A percentile compares a stretch with the other conserved stretches of the same genome.
These are phyloP conservation scores for Drosophila phalerata DNA, from an alignment of 2,888 invertebrate species.

Conservation along the genomic window DNA sequence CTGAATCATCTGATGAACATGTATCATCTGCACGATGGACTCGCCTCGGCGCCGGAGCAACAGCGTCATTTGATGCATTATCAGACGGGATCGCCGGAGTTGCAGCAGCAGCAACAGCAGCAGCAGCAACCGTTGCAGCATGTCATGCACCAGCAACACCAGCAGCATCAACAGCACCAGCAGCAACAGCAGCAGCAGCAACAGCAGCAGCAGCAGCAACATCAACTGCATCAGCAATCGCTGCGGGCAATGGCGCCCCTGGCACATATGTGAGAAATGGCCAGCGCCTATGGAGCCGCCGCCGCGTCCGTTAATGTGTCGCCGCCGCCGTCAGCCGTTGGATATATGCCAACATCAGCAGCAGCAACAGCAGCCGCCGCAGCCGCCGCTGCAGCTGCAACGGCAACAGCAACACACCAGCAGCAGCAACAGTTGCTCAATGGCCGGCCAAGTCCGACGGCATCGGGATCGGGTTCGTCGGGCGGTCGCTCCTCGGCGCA, in stretches of 20 bases:
- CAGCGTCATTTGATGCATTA: slow-evolving; percentile 86
- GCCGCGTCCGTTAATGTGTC: slow-evolving; percentile 50
- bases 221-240: slow-evolving; percentile 85
- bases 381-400: slow-evolving; percentile 14
- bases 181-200: slow-evolving; percentile 68
- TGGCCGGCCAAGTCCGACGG: slow-evolving; percentile 83
- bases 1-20: slow-evolving; percentile 89
- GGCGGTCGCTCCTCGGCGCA: slow-evolving; percentile 83
- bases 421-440: slow-evolving; percentile 70
- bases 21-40: slow-evolving; percentile 89
- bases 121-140: slow-evolving; percentile 53
- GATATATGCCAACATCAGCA: slow-evolving; percentile 61
- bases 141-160: slow-evolving; percentile 82
- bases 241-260: slow-evolving; percentile 85
- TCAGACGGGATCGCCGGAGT: slow-evolving; percentile 84
- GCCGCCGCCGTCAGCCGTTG: slow-evolving; percentile 56
- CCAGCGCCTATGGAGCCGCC: slow-evolving; percentile 83
- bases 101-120: slow-evolving; percentile 82
- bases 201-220: slow-evolving; percentile 83
- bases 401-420: slow-evolving; percentile 44
- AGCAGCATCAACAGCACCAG: slow-evolving; percentile 77
- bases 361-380: slow-evolving; percentile 44
- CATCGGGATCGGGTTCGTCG: slow-evolving; percentile 76
- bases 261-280: slow-evolving; percentile 86
- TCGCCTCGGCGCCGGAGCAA: slow-evolving; percentile 86